Evolutionary conservation across 2,113 vertebrate species (phyloP).

Genomic region (Suricata suricatta): DNA sequence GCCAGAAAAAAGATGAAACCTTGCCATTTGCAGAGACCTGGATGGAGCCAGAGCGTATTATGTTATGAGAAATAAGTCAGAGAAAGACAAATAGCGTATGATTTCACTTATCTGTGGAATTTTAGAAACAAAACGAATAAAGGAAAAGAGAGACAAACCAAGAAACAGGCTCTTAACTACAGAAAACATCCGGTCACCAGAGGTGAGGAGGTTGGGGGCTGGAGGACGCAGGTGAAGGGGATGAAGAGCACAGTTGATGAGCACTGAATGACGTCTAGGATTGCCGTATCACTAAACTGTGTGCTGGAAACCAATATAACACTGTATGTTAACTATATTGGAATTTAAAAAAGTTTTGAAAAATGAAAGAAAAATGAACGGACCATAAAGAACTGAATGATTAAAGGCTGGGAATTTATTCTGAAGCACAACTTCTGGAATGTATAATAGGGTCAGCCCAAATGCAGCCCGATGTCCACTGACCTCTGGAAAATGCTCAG

Average conservation of each 20-base stretch:
- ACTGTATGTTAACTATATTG: neutral
- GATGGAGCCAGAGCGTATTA: neutral
- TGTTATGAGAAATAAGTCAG: neutral
- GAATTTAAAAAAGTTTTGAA: neutral
- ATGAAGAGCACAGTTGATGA: neutral
- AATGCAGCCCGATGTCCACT: neutral
- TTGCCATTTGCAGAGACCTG: neutral
- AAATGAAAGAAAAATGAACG: neutral
- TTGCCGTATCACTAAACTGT: neutral
- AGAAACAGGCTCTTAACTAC: neutral
- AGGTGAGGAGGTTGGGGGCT: neutral
- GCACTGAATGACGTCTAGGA: neutral
- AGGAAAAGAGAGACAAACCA: neutral
- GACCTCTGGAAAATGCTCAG: neutral
- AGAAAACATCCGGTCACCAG: neutral
- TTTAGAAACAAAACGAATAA: neutral
- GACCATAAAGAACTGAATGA: neutral
- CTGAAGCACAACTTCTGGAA: neutral
- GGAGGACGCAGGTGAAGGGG: neutral
- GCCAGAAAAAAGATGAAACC: neutral
- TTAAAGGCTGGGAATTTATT: neutral
- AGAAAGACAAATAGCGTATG: neutral
- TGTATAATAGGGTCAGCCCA: accelerated
- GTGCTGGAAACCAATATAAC: neutral
- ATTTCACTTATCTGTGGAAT: neutral